These are phyloP conservation scores for Whitmania pigra DNA, from an alignment of 1,140 invertebrate species.

Conservation along the genomic window DNA sequence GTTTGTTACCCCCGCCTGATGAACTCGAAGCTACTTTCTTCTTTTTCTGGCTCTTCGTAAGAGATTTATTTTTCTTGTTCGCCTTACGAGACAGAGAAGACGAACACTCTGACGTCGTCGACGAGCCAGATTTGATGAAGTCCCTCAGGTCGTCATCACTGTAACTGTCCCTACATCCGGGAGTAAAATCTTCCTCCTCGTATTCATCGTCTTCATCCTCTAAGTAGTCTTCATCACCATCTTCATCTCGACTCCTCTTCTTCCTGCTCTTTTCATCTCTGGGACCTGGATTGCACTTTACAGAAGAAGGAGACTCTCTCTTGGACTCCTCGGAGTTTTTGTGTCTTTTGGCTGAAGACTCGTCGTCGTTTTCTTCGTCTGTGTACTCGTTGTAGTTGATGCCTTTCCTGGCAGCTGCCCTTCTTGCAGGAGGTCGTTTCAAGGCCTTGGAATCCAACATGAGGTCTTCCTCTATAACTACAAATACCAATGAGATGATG, in stretches of 20 bases:
- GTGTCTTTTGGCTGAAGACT: conserved; percentile 31
- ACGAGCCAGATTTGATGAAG: background rate
- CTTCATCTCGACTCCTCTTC: background rate
- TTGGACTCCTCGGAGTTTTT: background rate
- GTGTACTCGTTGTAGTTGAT: conserved; percentile 23
- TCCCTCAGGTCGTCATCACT: conserved; percentile 1
- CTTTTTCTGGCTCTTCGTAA: background rate
- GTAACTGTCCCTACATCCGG: background rate
- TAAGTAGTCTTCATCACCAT: background rate
- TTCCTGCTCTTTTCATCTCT: background rate
- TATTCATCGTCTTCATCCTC: background rate
- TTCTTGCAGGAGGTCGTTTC: conserved; percentile 22
- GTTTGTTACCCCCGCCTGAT: background rate
- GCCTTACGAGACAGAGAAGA: background rate
- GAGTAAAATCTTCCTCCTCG: background rate
- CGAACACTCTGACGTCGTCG: background rate
- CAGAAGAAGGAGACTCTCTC: background rate
- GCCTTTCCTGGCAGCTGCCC: conserved; percentile 28
- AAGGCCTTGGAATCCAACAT: conserved; percentile 18
- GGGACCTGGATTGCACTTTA: background rate
- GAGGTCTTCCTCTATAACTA: conserved; percentile 1
- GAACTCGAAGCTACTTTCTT: background rate
- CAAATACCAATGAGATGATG: background rate
- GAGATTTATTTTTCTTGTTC: background rate
- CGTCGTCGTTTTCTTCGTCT: conserved; percentile 31